Percentiles rank a stretch among this genome's conserved stretches.
These are phyloP conservation scores for Bombus affinis DNA, from an alignment of 1,140 invertebrate genomes.

Conservation along the genomic window DNA sequence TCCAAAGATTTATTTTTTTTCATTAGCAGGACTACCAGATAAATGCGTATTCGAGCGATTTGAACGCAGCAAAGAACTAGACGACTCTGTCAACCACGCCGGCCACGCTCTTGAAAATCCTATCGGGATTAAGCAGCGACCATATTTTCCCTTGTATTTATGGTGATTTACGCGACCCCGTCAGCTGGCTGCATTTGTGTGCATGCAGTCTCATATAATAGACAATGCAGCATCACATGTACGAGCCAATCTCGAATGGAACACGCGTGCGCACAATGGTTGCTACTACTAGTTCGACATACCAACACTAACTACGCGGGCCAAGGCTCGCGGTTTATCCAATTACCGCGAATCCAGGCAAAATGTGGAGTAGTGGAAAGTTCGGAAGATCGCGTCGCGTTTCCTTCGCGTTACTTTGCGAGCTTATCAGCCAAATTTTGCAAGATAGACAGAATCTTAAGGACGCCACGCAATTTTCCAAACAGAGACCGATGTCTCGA, in stretches of 20 bases:
- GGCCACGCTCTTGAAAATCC: background rate
- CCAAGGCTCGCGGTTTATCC: constrained; percentile 56
- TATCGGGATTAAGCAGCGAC: background rate
- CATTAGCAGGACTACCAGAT: background rate
- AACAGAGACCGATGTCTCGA: background rate
- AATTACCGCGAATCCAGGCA: constrained; percentile 56
- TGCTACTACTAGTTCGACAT: background rate
- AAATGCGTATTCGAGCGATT: background rate
- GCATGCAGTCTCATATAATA: background rate
- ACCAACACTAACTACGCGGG: constrained; percentile 38
- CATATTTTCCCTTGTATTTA: constrained; percentile 1
- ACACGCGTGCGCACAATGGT: background rate
- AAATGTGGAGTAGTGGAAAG: constrained; percentile 43
- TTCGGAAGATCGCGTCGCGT: constrained; percentile 5
- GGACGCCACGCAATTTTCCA: background rate
- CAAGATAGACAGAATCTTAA: background rate
- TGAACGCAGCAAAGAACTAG: background rate
- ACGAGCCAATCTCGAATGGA: background rate
- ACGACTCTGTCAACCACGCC: background rate
- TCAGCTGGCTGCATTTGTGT: background rate
- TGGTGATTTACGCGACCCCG: constrained; percentile 10
- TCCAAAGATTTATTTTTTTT: no score
- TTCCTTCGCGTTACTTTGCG: background rate
- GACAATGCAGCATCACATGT: constrained; percentile 19
- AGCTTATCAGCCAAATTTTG: background rate